Percentiles rank a stretch among this genome's conserved stretches.
Conservation (phyloP, 1,140 invertebrate genomes). For the Adoxophyes honmai region DNA sequence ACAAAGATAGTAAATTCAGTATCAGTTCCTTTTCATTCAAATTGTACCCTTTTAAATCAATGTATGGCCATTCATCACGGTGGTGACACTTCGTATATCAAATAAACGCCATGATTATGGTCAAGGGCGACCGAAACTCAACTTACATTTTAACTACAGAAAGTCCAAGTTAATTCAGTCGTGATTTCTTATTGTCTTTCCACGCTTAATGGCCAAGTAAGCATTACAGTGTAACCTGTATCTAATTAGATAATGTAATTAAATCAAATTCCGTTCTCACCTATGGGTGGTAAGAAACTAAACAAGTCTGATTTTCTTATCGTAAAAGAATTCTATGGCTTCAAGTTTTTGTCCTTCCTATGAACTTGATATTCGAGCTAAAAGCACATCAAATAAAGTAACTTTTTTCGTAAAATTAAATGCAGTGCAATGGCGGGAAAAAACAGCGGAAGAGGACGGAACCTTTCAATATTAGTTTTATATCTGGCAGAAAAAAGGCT, state of each 20-base stretch:
- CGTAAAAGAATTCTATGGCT: constrained; percentile 30
- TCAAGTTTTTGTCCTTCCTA: constrained; percentile 18
- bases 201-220: constrained; percentile 48
- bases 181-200: constrained; percentile 24
- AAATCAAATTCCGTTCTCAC: constrained; percentile 50
- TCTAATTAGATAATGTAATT: constrained; percentile 66
- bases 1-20: constrained; percentile 34
- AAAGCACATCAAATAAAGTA: constrained; percentile 57
- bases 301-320: constrained; percentile 40
- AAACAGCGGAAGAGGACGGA: constrained; percentile 70
- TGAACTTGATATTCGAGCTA: constrained; percentile 40
- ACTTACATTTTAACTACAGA: constrained; percentile 19
- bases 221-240: constrained; percentile 56
- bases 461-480: constrained; percentile 76
- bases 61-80: constrained; percentile 53
- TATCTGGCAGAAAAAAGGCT: constrained; percentile 67
- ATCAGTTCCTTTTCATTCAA: constrained; percentile 45
- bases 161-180: constrained; percentile 19
- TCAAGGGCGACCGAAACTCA: constrained; percentile 18
- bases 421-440: constrained; percentile 54
- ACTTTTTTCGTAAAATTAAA: constrained; percentile 52
- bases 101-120: constrained; percentile 21
- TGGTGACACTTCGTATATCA: constrained; percentile 43
- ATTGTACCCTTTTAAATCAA: constrained; percentile 60
- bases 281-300: constrained; percentile 52